Base-by-base conservation (phyloP, 2,797 vertebrate genomes). In the Capromys pilorides region DNA sequence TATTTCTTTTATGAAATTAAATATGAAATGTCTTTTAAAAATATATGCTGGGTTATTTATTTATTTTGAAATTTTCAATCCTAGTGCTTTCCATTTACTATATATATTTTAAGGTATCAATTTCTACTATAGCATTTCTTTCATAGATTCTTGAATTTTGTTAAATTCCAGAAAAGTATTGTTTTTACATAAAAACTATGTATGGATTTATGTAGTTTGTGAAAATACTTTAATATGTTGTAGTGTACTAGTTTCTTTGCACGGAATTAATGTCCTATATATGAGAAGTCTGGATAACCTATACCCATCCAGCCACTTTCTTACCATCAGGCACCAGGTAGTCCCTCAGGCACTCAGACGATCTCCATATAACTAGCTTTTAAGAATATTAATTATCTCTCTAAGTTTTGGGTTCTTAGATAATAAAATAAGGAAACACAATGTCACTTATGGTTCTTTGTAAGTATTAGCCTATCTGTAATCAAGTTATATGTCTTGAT, bases 1-100 rank as follows among this genome's bases (percentile, higher is more conserved):
- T 71, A 86, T 81, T 82, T 49, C 36, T 85, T 80, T 88, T 54
- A 62, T 45, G 49, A 86, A 94, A 93, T 77, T 78, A 87, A 78
- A 26, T 28, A 54, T 79, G 54, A 89, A 90, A 61, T 87, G 81
- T 64, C 36, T 75, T 93, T 79, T 21, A 84, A 81, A 81, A 39
- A 57, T 39, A 3, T 10, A 92, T 77, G 67, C 45, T 49, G 45
- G 14, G 14, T 5, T 45, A 45, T 45, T 45, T 45, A 45, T 45
- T 28, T 54, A 39, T 13, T 94, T 92, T 16, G 21, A 7, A 51
- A 67, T 95, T 91, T 90, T 57, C 21, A 80, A 57, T 26, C 64
- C 24, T 8, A 54, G 9, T 41, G 57, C 28, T 91, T 85, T 69
- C 57, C 82, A 59, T 16, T 45, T 81, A 77, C 1, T 61, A 80